Base-by-base conservation (phyloP, 2,888 invertebrate genomes). In the Polymixis flavicincta region DNA sequence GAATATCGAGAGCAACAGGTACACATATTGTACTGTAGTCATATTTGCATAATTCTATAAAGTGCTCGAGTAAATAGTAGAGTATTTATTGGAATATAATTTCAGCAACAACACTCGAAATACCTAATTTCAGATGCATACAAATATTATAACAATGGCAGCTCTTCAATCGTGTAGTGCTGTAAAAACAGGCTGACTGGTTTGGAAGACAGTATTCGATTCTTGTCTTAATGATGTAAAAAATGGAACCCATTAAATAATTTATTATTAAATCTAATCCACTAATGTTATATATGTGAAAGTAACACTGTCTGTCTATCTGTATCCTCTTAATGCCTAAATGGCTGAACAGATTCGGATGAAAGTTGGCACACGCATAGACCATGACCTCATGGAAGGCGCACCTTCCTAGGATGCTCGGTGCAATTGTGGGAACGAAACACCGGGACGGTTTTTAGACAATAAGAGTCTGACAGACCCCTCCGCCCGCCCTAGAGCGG, bases 21-120 rank as follows among this genome's bases (percentile, higher is more conserved):
- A 28, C 8, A 37, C 67, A 54, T 54, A 11, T 48, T 7, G 28
- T 42, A 48, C 25, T 48, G n/a, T 57, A 9, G 11, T 32, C 48
- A 67, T 76, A 60, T 67, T 78, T 55, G 19, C 28, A 28, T 61
- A 37, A 32, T 25, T 37, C n/a, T 45, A 25, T 69, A 1, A 60
- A 54, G 9, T 37, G 32, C 17, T 52, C 45, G 1, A 11, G 50
- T 52, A n/a, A 22, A n/a, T 28, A n/a, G 19, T 42, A 11, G 4
- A 19, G 22, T 37, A 22, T 65, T 37, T 66, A 75, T 54, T 52
- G 28, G 13, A 75, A 28, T 13, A 37, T 60, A 13, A 60, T 52
- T 2, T 64, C 0, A 60, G 32, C n/a, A 42, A 6, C 4, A 22
- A 22, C 22, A 7, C 14, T 55, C 14, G 14, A 25, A 14, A 25